Base-by-base conservation (phyloP, 2,113 vertebrate genomes). In the Oncorhynchus nerka region DNA sequence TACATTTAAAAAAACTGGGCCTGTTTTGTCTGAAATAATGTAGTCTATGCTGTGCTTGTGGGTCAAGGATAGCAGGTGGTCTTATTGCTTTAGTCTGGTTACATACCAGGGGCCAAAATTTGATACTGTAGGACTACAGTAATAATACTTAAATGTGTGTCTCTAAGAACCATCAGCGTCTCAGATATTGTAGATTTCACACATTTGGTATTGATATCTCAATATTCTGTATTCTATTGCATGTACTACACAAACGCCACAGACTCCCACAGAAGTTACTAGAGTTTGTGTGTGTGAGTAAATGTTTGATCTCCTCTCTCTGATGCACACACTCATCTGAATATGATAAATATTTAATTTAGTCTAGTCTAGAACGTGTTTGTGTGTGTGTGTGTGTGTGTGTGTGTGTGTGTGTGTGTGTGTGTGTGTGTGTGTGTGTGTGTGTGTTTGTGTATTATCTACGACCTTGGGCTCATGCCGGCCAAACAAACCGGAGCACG, bases 281-380 rank as follows among this genome's bases (percentile, higher is more conserved):
- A 1, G 49, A 71, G 68, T 72, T 78, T 70, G 66, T 61, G 65
- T 34, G 34, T 73, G 5, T 66, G n/a, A 81, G 74, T 48, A 78
- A 68, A 34, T 73, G 55, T 67, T 84, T 84, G 15, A 79, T 82
- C 49, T 82, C 71, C 79, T 77, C 39, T 45, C 8, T 73, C 75
- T 78, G 7, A 39, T 45, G 12, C 24, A 28, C 75, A 62, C 75
- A 69, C 80, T 76, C 78, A 84, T 85, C 79, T 79, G 84, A 82
- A 85, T 86, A 84, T 88, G 79, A 89, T 88, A 80, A 89, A 91
- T 90, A 79, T 90, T 87, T 90, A 68, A 89, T 88, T 82, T 85
- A 76, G 75, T 84, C 67, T 79, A 39, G 75, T 62, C 73, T 70
- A 45, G 24, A n/a, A n/a, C 62, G 71, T 73, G 57, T 64, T 7